Evolutionary conservation across 2,888 invertebrate genomes (phyloP).

Genomic region (Agriopis aurantiaria): DNA sequence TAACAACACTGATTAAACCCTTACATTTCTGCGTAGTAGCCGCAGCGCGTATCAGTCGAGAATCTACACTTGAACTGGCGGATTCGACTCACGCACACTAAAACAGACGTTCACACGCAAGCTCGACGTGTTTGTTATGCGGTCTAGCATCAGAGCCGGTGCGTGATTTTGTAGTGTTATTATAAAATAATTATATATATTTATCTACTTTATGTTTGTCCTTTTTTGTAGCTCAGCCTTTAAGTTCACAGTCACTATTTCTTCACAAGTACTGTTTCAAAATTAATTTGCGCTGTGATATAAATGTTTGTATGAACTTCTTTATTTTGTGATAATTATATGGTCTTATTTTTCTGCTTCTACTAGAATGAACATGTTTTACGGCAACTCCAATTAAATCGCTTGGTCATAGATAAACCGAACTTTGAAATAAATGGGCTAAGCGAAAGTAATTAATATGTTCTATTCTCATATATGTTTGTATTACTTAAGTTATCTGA

Average conservation of each 20-base stretch:
- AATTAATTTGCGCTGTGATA: background rate
- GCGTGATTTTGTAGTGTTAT: slow-evolving; percentile 10
- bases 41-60: slow-evolving; percentile 17
- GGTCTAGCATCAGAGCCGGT: background rate
- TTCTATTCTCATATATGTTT: too few relatives aligned
- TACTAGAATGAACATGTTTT: background rate
- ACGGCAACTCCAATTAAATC: background rate
- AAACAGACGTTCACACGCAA: slow-evolving; percentile 4
- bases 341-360: background rate
- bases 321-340: background rate
- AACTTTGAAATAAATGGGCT: too few relatives aligned
- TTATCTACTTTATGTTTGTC: background rate
- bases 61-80: slow-evolving; percentile 18
- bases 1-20: slow-evolving; percentile 73
- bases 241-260: background rate
- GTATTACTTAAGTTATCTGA: background rate
- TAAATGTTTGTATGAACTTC: background rate
- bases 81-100: slow-evolving; percentile 12
- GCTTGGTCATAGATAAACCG: too few relatives aligned
- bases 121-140: background rate
- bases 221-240: background rate
- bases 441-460: too few relatives aligned
- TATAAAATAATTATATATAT: background rate
- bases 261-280: background rate
- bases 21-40: slow-evolving; percentile 57